Evolutionary conservation across 92 coral and sea anemone species (phyloP).

Genomic region (Heliopora coerulea): DNA sequence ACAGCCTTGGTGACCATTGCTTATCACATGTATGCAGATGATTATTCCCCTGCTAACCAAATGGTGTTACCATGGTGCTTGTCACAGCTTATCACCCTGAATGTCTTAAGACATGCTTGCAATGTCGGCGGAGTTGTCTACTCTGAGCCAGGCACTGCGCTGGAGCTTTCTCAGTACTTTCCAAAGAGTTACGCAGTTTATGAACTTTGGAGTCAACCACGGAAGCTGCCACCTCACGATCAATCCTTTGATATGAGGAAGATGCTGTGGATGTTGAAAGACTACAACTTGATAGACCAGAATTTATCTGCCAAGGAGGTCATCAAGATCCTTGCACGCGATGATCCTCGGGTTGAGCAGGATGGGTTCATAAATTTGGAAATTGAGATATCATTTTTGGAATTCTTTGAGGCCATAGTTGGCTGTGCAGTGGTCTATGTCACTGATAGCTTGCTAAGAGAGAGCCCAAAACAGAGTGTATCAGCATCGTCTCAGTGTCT

Average conservation of each 20-base stretch:
- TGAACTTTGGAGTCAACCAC: constrained; percentile 52
- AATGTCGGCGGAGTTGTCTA: constrained; percentile 71
- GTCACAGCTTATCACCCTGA: constrained; percentile 69
- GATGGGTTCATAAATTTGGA: constrained; percentile 86
- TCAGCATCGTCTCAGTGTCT: constrained; percentile 71
- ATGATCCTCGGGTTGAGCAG: constrained; percentile 77
- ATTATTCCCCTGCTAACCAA: constrained; percentile 53
- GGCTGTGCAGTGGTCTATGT: constrained; percentile 87
- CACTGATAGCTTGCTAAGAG: constrained; percentile 68
- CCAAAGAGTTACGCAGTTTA: constrained; percentile 69
- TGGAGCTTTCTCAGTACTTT: constrained; percentile 69
- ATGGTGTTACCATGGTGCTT: constrained; percentile 79
- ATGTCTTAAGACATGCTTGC: constrained; percentile 72
- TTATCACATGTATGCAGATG: constrained; percentile 62
- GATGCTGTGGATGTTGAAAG: constrained; percentile 80
- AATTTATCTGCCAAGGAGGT: constrained; percentile 80
- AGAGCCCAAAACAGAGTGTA: constrained; percentile 70
- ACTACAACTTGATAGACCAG: constrained; percentile 67
- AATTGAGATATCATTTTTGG: constrained; percentile 89
- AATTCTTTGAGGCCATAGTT: constrained; percentile 85
- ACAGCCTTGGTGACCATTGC: constrained; percentile 85
- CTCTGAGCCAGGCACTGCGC: constrained; percentile 61
- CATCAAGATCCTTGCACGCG: constrained; percentile 63
- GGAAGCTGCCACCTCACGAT: constrained; percentile 62
- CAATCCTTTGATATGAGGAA: constrained; percentile 76